Evolutionary conservation across 2,888 invertebrate species (phyloP), one percentile per base, ranked within the genome.

Genomic region (Erynnis tages): DNA sequence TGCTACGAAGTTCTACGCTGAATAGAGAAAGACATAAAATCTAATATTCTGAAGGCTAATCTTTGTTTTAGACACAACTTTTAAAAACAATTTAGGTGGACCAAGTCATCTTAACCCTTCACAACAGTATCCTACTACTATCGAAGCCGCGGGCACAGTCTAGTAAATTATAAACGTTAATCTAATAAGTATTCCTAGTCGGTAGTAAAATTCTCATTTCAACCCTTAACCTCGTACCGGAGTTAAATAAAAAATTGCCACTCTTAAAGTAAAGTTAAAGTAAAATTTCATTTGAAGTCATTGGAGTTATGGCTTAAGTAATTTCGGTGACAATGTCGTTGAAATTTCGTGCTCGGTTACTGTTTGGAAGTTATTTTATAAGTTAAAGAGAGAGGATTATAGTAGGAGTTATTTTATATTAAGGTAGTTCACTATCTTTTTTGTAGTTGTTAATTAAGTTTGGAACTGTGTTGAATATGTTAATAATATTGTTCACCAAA

Each of bases 231-330:
- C 35, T 7, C 11, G 19, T 19, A 4, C 4, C 16, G 34, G 34
- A 34, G n/a, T 34, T 16, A 34, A 37, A 37, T 37, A 37, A 37
- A 37, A 37, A 37, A 34, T 34, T 34, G 35, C 35, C 35, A 35
- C 35, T 35, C 19, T 10, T 35, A 35, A 35, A 35, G n/a, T n/a
- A n/a, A n/a, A n/a, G n/a, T n/a, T n/a, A n/a, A n/a, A 4, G 35
- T 35, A 35, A 35, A 35, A 35, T 35, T 35, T 35, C 35, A 35
- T 35, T 35, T 35, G 19, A 35, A 35, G 35, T 16, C 35, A 10
- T 19, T 16, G 19, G 35, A 35, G 35, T 35, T 35, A 35, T 35
- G 17, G 35, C 35, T 35, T 35, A 35, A 35, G 35, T 35, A 35
- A 35, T 35, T 35, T 35, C 17, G 35, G 35, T 35, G 35, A 35